Evolutionary conservation across 2,113 vertebrate species (phyloP).

Genomic region (Ophiodon elongatus): DNA sequence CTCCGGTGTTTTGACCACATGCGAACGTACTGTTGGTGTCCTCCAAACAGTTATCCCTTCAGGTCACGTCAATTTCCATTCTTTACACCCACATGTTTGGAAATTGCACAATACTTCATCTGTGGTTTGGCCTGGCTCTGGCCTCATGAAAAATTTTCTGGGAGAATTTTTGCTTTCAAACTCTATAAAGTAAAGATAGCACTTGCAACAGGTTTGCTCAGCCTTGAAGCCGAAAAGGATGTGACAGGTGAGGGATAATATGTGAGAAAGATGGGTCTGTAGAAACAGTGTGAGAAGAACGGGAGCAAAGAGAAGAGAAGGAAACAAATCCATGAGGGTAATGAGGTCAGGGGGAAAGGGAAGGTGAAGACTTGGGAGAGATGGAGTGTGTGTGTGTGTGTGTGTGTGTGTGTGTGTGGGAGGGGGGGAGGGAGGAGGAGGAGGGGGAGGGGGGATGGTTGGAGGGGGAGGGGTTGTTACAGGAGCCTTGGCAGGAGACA

Average conservation of each 20-base stretch:
- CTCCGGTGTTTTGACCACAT: not conserved
- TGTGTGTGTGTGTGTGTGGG: not conserved
- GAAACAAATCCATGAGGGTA: conserved; percentile 19
- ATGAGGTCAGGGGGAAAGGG: conserved; percentile 30
- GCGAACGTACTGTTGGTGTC: conserved; percentile 6
- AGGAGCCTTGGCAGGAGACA: conserved; percentile 45
- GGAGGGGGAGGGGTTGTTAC: conserved; percentile 25
- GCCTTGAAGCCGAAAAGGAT: not conserved
- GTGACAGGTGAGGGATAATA: conserved; percentile 1
- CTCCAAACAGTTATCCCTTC: not conserved
- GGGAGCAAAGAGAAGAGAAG: not conserved
- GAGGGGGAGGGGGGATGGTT: conserved; percentile 5
- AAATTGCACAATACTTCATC: conserved; percentile 5
- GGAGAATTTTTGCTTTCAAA: conserved; percentile 12
- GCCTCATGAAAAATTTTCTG: not conserved
- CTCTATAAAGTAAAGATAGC: not conserved
- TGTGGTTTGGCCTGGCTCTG: not conserved
- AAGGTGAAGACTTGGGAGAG: conserved; percentile 21
- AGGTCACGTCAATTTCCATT: not conserved
- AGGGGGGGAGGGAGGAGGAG: conserved; percentile 19
- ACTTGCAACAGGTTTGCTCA: not conserved
- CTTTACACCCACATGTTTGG: not conserved
- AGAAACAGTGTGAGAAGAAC: conserved; percentile 6
- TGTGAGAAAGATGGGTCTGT: not conserved
- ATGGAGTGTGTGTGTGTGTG: conserved; percentile 20